These are phyloP conservation scores for Lutjanus campechanus DNA, from an alignment of 2,797 vertebrate species.

Conservation along the genomic window DNA sequence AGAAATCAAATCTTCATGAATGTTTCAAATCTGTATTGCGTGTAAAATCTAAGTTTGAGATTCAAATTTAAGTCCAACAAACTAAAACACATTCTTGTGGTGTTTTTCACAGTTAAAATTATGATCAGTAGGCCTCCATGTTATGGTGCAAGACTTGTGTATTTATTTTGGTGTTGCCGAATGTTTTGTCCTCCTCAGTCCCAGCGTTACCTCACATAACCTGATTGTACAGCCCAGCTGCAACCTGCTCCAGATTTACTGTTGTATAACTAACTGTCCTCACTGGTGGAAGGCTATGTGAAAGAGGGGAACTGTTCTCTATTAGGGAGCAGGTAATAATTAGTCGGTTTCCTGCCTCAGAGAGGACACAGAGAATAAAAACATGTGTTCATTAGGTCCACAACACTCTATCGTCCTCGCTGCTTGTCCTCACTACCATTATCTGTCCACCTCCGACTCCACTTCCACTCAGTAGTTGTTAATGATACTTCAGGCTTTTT, in stretches of 20 bases:
- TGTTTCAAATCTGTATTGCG: not conserved
- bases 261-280: slow-evolving; percentile 40
- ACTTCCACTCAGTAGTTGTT: slow-evolving; percentile 12
- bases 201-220: not conserved
- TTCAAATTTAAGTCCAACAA: not conserved
- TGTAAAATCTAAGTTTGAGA: too few species aligned
- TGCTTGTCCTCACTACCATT: slow-evolving; percentile 26
- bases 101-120: not conserved
- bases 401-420: slow-evolving; percentile 3
- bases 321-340: slow-evolving; percentile 47
- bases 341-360: slow-evolving; percentile 32
- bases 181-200: not conserved
- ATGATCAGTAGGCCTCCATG: too few species aligned
- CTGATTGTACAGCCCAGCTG: not conserved
- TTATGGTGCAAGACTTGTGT: not conserved
- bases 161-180: not conserved
- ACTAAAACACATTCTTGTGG: not conserved
- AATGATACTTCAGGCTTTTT: slow-evolving; percentile 46
- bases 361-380: slow-evolving; percentile 28
- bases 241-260: slow-evolving; percentile 28
- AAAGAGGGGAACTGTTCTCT: not conserved
- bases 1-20: not conserved
- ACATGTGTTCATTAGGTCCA: slow-evolving; percentile 34
- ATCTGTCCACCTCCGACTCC: slow-evolving; percentile 35
- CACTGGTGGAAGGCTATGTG: not conserved